Conservation (phyloP, 2,113 vertebrate genomes). For the Anoura caudifer region DNA sequence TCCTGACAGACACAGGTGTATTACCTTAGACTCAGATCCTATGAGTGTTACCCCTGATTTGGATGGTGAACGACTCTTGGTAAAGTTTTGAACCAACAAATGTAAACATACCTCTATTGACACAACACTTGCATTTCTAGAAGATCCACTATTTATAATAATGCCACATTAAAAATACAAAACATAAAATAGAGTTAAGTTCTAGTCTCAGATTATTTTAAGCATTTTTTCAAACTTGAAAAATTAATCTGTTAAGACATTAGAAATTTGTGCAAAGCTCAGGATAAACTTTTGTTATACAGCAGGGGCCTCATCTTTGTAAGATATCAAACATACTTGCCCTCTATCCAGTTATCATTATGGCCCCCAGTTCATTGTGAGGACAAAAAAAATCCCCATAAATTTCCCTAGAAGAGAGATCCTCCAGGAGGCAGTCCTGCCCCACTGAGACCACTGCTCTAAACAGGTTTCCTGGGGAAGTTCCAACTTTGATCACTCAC, state of each 20-base stretch:
- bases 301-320: not conserved
- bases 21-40: not conserved
- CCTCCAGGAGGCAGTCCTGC: constrained; percentile 9
- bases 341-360: not conserved
- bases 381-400: not conserved
- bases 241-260: not conserved
- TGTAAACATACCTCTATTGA: not conserved
- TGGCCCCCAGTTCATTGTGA: not conserved
- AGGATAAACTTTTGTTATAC: not conserved
- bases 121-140: not conserved
- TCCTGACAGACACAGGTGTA: rapidly evolving
- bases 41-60: no score
- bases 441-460: not conserved
- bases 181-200: not conserved
- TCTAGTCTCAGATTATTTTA: not conserved
- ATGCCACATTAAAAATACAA: not conserved
- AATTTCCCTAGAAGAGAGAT: not conserved
- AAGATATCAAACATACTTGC: not conserved
- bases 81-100: not conserved
- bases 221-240: not conserved
- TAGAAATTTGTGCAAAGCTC: not conserved
- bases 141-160: not conserved
- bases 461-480: not conserved
- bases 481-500: not conserved
- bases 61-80: not conserved